These are phyloP conservation scores for Passer montanus DNA, from an alignment of 2,113 vertebrate species.

Conservation along the genomic window DNA sequence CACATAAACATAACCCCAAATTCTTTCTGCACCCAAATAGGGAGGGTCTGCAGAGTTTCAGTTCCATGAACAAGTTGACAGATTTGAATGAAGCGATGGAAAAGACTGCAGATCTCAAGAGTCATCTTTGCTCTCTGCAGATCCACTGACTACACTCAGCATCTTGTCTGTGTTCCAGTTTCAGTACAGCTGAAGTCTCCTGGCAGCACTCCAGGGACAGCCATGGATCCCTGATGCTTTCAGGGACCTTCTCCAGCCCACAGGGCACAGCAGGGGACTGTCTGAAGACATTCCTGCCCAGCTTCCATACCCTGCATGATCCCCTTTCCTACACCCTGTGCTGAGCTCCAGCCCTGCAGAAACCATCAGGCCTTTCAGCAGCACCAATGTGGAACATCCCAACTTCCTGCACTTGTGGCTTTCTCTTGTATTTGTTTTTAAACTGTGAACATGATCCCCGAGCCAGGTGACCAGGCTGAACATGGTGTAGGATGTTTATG, in stretches of 20 bases:
- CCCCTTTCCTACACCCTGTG: not conserved
- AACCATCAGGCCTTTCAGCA: not conserved
- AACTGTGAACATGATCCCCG: fast-evolving
- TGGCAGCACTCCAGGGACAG: not conserved
- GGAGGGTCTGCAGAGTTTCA: not conserved
- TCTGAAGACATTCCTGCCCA: not conserved
- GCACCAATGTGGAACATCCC: fast-evolving
- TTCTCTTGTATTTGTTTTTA: not conserved
- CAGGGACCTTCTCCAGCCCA: not conserved
- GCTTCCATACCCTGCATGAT: fast-evolving
- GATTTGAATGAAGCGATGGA: not conserved
- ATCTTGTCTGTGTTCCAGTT: not conserved
- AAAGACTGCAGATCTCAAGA: not conserved
- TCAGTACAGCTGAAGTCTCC: not conserved
- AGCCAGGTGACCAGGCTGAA: not conserved
- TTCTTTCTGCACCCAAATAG: fast-evolving
- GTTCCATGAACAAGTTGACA: not conserved
- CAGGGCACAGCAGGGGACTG: not conserved
- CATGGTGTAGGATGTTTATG: not conserved
- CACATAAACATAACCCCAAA: fast-evolving
- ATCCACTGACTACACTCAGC: not conserved
- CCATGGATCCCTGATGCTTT: not conserved
- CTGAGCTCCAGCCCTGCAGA: not conserved
- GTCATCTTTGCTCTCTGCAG: not conserved
- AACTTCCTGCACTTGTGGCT: not conserved